phyloP scores from a whole-genome alignment of 1,140 invertebrate genomes.

The Zophobas atratus region DNA sequence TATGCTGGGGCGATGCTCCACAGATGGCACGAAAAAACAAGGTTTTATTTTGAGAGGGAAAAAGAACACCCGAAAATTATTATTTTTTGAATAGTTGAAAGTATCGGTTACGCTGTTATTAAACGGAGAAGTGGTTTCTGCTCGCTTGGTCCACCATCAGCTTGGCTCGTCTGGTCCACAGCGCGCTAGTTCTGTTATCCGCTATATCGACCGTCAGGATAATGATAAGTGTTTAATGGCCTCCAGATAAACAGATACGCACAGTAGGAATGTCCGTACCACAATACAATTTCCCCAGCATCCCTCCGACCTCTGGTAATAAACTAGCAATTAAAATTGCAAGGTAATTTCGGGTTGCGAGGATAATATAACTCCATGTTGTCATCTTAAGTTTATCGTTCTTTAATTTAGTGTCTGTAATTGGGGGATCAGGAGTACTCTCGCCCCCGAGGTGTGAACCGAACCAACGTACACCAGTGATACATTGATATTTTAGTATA shows the following conservation, averaged over 20 bases:
- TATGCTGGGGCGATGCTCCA: slow-evolving; percentile 14
- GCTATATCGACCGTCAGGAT: slow-evolving; percentile 6
- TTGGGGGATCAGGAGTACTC: slow-evolving; percentile 63
- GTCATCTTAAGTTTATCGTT: slow-evolving; percentile 59
- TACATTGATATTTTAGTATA: slow-evolving; percentile 68
- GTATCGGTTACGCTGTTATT: no score
- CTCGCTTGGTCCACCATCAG: no score
- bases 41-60: background rate
- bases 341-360: slow-evolving; percentile 36
- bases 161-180: no score
- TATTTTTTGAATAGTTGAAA: no score
- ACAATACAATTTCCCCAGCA: slow-evolving; percentile 42
- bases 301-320: slow-evolving; percentile 33
- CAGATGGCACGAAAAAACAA: slow-evolving; percentile 17
- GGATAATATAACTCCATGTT: slow-evolving; percentile 57
- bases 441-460: slow-evolving; percentile 64
- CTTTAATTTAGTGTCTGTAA: slow-evolving; percentile 67
- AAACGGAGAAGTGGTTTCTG: no score
- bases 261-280: slow-evolving; percentile 43
- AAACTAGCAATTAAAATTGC: slow-evolving; percentile 40
- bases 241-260: slow-evolving; percentile 44
- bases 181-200: background rate
- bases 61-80: background rate
- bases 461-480: slow-evolving; percentile 62
- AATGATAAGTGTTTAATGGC: slow-evolving; percentile 31